Base-by-base conservation (phyloP, 64 coral and sea anemone genomes). In the Trachythela sp. region DNA sequence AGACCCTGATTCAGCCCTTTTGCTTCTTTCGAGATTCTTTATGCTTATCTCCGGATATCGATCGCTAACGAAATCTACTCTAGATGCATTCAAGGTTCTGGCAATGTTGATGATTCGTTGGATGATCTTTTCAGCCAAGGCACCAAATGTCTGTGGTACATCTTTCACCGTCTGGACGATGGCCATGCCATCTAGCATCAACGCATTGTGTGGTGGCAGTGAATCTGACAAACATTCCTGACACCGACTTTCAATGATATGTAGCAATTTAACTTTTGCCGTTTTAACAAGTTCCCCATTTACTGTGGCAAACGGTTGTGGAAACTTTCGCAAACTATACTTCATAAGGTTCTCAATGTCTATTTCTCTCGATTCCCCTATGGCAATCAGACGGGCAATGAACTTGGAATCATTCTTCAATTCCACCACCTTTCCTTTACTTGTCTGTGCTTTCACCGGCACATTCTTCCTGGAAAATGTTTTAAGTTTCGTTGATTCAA, bases 281-380 rank as follows among this genome's bases (percentile, higher is more conserved):
- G 71, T 77, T 77, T 77, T 77, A 77, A 77, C 71, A 32, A 77
- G 71, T 36, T 32, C 24, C 9, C 31, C 71, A 77, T 77, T 35
- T 27, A 36, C 24, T 5, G 71, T 77, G 13, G 71, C 71, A 27
- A 77, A 77, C 7, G 71, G n/a, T 77, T 39, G 71, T 77, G 71
- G 71, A 14, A 14, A 77, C 31, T 77, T 77, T 36, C 71, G 71
- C 31, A 77, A 39, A 18, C 71, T 77, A 39, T 77, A 77, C 71
- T 3, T 77, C 71, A 77, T 77, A 36, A 77, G 36, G 31, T 77
- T 77, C 31, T 32, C 31, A 36, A 77, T 35, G 31, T 77, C 71
- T 22, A 77, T 77, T 35, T 77, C 71, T 77, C 71, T 77, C 36
- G 71, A 77, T 77, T 77, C 30, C 36, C 71, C 71, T 36, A 77